A percentile compares a stretch with the other conserved stretches of the same genome.
phyloP scores from a whole-genome alignment of 23 tunicate species.

The Phallusia fumigata region DNA sequence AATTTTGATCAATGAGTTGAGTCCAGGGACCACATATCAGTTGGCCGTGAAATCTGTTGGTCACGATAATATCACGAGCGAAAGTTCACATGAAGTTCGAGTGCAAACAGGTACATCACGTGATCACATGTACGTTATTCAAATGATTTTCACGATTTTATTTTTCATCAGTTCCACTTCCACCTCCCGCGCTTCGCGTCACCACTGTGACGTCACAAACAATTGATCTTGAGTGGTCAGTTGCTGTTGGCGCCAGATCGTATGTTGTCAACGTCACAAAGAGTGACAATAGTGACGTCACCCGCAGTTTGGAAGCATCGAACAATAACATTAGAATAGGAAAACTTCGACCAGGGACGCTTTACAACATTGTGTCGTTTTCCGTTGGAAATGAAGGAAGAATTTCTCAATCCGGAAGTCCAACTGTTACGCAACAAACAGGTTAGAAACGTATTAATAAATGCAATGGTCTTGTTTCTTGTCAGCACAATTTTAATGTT shows the following conservation, averaged over 20 bases:
- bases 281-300: background rate
- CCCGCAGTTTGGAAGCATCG: background rate
- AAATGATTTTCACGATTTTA: background rate
- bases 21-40: slow-evolving; percentile 1
- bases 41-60: slow-evolving; percentile 20
- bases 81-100: slow-evolving; percentile 10
- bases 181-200: background rate
- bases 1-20: background rate
- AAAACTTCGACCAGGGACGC: slow-evolving; percentile 9
- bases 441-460: background rate
- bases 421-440: background rate
- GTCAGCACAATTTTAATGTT: background rate
- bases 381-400: slow-evolving; percentile 29
- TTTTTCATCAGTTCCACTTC: background rate
- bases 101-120: background rate
- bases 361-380: slow-evolving; percentile 10
- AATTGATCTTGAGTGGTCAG: background rate
- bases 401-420: slow-evolving; percentile 6
- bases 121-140: background rate
- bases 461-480: too few relatives aligned
- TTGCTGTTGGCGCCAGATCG: background rate
- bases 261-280: slow-evolving; percentile 2
- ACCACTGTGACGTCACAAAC: background rate
- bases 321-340: background rate
- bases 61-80: slow-evolving; percentile 15